Conservation (phyloP, 2,888 invertebrate genomes). For the Cheilosia soror region DNA sequence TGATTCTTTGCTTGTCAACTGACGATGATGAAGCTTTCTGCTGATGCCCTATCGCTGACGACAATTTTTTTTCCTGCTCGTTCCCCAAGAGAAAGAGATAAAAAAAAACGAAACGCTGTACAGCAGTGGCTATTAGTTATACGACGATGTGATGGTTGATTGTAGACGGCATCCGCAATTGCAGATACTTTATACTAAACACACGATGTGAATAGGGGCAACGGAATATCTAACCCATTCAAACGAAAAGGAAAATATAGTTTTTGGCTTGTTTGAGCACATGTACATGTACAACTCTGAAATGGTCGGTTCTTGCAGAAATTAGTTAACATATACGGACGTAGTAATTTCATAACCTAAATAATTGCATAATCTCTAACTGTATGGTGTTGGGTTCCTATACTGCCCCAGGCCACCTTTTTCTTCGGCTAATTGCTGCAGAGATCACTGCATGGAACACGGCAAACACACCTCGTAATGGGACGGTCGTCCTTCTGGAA, state of each 20-base stretch:
- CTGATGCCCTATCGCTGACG: constrained; percentile 51
- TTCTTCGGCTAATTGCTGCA: no score
- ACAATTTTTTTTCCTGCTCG: constrained; percentile 5
- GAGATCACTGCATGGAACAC: no score
- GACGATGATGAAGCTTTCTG: constrained; percentile 65
- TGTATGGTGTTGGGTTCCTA: no score
- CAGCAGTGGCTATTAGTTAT: constrained; percentile 44
- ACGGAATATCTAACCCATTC: background rate
- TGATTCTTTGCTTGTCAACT: constrained; percentile 68
- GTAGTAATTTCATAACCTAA: no score
- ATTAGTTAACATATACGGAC: no score
- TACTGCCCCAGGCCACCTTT: no score
- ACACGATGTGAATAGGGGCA: constrained; percentile 7
- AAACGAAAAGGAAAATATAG: background rate
- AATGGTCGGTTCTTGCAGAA: no score
- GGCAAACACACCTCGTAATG: no score
- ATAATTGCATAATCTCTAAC: no score
- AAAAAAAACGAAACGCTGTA: constrained; percentile 2
- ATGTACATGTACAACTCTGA: no score
- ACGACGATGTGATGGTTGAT: constrained; percentile 30
- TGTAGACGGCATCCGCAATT: constrained; percentile 53
- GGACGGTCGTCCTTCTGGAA: no score
- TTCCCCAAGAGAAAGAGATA: background rate
- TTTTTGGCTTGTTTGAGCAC: background rate
- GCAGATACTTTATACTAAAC: constrained; percentile 32